Evolutionary conservation across 2,888 invertebrate species (phyloP).

Genomic region (Mythimna impura): DNA sequence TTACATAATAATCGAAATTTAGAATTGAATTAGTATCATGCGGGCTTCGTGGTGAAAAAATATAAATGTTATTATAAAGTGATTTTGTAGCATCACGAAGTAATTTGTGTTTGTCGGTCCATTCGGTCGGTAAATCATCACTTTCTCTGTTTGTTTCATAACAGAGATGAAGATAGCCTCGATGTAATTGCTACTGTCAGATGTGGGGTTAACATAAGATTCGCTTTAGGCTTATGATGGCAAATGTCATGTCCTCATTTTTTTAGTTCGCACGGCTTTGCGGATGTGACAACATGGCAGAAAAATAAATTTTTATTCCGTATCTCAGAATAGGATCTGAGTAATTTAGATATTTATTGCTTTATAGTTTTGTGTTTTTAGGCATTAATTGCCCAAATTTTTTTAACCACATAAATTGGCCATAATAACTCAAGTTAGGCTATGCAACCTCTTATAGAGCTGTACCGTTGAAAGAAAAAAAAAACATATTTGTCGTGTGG

Average conservation of each 20-base stretch:
- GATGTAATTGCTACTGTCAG: slow-evolving; percentile 70
- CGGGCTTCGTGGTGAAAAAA: slow-evolving; percentile 24
- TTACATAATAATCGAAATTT: slow-evolving; percentile 31
- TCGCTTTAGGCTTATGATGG: background rate
- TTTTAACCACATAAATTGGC: background rate
- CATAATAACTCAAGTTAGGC: background rate
- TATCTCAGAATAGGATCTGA: slow-evolving; percentile 4
- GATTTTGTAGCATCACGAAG: slow-evolving; percentile 69
- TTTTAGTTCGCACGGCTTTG: slow-evolving; percentile 8
- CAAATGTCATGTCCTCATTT: slow-evolving; percentile 40
- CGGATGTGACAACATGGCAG: slow-evolving; percentile 22
- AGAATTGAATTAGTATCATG: slow-evolving; percentile 40
- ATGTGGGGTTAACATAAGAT: slow-evolving; percentile 54
- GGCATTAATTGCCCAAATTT: too few species aligned
- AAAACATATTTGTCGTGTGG: background rate
- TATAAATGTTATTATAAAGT: slow-evolving; percentile 74
- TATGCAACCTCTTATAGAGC: background rate
- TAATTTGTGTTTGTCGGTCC: slow-evolving; percentile 67
- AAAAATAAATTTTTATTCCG: background rate
- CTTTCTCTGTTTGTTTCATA: slow-evolving; percentile 79
- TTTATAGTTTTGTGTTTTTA: background rate
- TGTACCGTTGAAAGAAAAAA: background rate
- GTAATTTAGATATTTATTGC: background rate
- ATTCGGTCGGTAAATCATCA: slow-evolving; percentile 75
- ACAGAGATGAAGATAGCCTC: slow-evolving; percentile 64